phyloP scores from a whole-genome alignment of 64 coral and sea anemone genomes.

The Porites lutea region DNA sequence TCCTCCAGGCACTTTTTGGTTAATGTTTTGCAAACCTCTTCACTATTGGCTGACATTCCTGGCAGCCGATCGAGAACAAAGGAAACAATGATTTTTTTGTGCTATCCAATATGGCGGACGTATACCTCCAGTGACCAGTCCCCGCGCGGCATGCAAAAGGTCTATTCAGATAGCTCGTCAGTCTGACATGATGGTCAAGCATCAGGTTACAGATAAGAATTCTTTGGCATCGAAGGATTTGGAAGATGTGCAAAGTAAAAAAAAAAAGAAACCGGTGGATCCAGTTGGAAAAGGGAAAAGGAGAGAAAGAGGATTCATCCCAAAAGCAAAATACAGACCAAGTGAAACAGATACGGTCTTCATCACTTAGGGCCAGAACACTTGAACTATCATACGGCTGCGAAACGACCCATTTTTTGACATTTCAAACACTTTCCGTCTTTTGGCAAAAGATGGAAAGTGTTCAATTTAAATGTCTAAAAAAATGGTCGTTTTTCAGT shows the following conservation, averaged over 20 bases:
- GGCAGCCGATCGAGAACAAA: too few relatives aligned
- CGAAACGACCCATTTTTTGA: too few relatives aligned
- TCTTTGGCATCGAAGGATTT: not conserved
- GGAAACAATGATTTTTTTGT: too few relatives aligned
- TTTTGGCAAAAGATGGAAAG: not conserved
- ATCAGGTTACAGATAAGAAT: not conserved
- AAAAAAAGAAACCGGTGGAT: too few relatives aligned
- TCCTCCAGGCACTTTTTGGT: too few relatives aligned
- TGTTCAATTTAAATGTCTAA: slow-evolving; percentile 18
- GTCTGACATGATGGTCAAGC: not conserved
- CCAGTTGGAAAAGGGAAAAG: not conserved
- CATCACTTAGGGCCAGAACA: not conserved
- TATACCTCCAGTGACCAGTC: too few relatives aligned
- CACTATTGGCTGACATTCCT: too few relatives aligned
- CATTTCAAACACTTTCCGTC: not conserved
- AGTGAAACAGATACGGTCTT: not conserved
- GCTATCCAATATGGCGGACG: too few relatives aligned
- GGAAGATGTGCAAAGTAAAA: not conserved
- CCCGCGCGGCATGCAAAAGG: too few relatives aligned
- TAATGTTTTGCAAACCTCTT: too few relatives aligned
- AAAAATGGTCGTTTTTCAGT: not conserved
- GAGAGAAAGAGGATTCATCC: not conserved
- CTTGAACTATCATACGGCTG: too few relatives aligned
- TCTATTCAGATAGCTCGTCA: too few relatives aligned
- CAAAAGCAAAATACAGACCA: not conserved